phyloP scores from a whole-genome alignment of 2,113 vertebrate genomes.

The Myanophis thanlyinensis region DNA sequence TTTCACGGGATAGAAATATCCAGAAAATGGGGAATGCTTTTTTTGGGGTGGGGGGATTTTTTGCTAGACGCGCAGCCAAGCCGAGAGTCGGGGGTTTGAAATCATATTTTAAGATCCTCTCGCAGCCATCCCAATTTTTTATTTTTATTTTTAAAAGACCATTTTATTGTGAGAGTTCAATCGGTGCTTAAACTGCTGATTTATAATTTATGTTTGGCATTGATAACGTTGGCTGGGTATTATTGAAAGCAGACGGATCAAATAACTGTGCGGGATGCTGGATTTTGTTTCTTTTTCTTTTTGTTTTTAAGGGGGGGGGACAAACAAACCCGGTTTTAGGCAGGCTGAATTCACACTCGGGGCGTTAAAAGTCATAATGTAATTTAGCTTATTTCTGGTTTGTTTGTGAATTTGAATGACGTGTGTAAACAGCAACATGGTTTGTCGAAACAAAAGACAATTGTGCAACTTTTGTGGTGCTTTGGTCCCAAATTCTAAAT shows the following conservation, averaged over 20 bases:
- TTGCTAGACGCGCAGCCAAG: too few species aligned
- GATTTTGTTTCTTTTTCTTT: too few species aligned
- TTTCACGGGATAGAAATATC: constrained; percentile 1
- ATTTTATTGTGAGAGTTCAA: constrained; percentile 36
- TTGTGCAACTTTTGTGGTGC: background rate
- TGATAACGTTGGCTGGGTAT: constrained; percentile 18
- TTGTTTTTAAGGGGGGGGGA: too few species aligned
- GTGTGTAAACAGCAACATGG: too few species aligned
- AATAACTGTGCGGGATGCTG: background rate
- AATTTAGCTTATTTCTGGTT: background rate
- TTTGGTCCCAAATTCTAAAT: background rate
- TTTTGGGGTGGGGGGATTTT: too few species aligned
- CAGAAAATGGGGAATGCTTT: background rate
- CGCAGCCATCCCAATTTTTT: background rate
- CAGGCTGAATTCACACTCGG: background rate
- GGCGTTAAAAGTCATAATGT: background rate
- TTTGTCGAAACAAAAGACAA: background rate
- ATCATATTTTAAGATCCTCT: constrained; percentile 30
- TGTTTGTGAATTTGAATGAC: background rate
- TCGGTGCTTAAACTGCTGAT: constrained; percentile 31
- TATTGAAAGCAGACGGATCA: background rate
- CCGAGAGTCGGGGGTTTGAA: too few species aligned
- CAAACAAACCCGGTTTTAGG: background rate
- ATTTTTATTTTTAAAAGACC: too few species aligned
- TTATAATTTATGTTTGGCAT: constrained; percentile 60